Percentiles rank a stretch among this genome's conserved stretches.
phyloP scores from a whole-genome alignment of 2,113 vertebrate genomes.

The Mesitornis unicolor region DNA sequence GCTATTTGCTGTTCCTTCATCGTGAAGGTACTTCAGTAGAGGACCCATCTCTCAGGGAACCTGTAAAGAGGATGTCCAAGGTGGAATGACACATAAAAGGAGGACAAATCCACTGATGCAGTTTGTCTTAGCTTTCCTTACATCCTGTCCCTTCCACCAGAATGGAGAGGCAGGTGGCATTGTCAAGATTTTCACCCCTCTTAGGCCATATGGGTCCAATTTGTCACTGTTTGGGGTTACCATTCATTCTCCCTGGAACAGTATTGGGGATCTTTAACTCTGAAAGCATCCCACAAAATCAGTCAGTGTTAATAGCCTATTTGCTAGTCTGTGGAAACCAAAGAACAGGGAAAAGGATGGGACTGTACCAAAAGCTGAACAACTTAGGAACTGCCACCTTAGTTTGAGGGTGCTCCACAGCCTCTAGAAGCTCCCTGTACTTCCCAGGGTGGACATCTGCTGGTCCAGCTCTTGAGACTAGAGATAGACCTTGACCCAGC shows the following conservation, averaged over 20 bases:
- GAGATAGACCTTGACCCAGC: not conserved
- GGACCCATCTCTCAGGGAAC: not conserved
- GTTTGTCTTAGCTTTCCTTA: not conserved
- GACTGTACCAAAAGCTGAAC: not conserved
- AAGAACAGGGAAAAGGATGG: not conserved
- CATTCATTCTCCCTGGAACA: not conserved
- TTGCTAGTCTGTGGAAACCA: not conserved
- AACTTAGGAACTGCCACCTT: not conserved
- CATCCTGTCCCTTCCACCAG: not conserved
- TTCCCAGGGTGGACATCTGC: not conserved
- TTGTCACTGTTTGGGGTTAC: not conserved
- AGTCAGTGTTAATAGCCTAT: not conserved
- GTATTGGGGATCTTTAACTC: not conserved
- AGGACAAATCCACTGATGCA: not conserved
- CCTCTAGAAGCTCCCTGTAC: not conserved
- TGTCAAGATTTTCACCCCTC: not conserved
- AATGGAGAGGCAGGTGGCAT: not conserved
- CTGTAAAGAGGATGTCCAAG: not conserved
- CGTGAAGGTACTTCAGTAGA: not conserved
- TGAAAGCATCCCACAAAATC: not conserved
- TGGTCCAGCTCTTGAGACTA: not conserved
- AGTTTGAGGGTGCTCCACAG: not conserved
- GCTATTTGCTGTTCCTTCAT: not conserved
- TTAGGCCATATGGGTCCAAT: not conserved
- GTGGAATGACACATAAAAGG: not conserved